A percentile compares a stretch with the other conserved stretches of the same genome.
Conservation (phyloP, 2,888 invertebrate species). For the Odontocolon sp. region DNA sequence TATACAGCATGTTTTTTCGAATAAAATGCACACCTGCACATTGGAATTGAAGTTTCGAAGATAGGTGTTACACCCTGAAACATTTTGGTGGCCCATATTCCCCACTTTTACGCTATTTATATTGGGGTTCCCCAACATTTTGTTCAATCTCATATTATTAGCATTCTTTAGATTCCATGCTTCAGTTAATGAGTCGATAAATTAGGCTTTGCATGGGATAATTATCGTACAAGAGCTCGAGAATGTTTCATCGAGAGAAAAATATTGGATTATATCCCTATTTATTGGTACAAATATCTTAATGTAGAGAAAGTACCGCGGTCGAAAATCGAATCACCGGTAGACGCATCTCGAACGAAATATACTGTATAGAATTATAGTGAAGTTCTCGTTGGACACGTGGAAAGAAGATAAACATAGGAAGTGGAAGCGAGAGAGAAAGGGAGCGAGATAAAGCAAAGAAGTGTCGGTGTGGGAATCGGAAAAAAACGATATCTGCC, state of each 20-base stretch:
- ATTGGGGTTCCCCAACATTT: no score
- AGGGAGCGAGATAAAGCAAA: slow-evolving; percentile 28
- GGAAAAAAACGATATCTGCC: slow-evolving; percentile 74
- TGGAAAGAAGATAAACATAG: slow-evolving; percentile 44
- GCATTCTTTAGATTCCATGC: not conserved
- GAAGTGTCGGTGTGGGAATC: slow-evolving; percentile 64
- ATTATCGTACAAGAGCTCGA: not conserved
- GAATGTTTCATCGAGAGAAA: slow-evolving; percentile 4
- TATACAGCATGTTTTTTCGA: no score
- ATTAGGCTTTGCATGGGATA: not conserved
- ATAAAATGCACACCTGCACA: no score
- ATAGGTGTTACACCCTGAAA: no score
- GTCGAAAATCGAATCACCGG: slow-evolving; percentile 55
- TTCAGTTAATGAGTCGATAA: not conserved
- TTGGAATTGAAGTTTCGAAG: no score
- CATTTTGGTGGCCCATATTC: no score
- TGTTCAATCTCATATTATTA: not conserved
- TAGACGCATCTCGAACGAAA: slow-evolving; percentile 55
- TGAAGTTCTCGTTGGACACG: slow-evolving; percentile 51
- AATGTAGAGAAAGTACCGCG: slow-evolving; percentile 34
- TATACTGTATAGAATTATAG: slow-evolving; percentile 27
- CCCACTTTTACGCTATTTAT: no score
- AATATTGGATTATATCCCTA: slow-evolving; percentile 29
- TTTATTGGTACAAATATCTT: slow-evolving; percentile 27
- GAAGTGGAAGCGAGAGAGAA: slow-evolving; percentile 27